Evolutionary conservation across 2,113 vertebrate genomes (phyloP).

Genomic region (Alligator mississippiensis): DNA sequence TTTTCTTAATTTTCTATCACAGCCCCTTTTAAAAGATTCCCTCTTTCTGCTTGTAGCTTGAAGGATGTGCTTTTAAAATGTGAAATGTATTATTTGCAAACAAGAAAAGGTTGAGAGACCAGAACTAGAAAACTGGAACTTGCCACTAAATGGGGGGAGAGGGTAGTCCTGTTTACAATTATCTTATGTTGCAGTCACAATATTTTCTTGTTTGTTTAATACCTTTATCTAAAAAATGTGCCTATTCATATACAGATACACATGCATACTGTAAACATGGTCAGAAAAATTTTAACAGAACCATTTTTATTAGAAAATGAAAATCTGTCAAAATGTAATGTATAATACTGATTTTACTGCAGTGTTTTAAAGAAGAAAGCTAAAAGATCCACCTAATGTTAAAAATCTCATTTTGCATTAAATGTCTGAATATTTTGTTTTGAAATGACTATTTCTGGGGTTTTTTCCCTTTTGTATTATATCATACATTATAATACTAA

Average conservation of each 20-base stretch:
- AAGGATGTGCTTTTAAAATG: constrained; percentile 6
- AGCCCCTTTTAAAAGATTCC: background rate
- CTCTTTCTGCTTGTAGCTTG: constrained; percentile 17
- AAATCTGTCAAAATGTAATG: background rate
- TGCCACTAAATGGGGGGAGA: background rate
- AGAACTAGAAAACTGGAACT: constrained; percentile 14
- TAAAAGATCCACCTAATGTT: background rate
- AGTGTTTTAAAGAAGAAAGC: background rate
- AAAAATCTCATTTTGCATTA: background rate
- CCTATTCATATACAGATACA: background rate
- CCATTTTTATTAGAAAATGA: background rate
- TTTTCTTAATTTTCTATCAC: constrained; percentile 39
- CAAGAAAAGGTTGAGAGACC: constrained; percentile 21
- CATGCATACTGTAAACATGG: background rate
- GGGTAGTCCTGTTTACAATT: background rate
- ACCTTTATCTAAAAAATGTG: background rate
- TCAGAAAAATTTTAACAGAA: background rate
- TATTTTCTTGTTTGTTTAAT: background rate
- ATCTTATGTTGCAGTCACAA: background rate
- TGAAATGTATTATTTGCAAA: constrained; percentile 40
- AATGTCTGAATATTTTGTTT: background rate
- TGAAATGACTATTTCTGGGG: background rate
- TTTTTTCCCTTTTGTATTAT: background rate
- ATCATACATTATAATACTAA: background rate
- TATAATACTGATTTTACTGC: background rate